Percentiles rank a stretch among this genome's conserved stretches.
These are phyloP conservation scores for Panzeria rudis DNA, from an alignment of 2,888 invertebrate genomes.

Conservation along the genomic window DNA sequence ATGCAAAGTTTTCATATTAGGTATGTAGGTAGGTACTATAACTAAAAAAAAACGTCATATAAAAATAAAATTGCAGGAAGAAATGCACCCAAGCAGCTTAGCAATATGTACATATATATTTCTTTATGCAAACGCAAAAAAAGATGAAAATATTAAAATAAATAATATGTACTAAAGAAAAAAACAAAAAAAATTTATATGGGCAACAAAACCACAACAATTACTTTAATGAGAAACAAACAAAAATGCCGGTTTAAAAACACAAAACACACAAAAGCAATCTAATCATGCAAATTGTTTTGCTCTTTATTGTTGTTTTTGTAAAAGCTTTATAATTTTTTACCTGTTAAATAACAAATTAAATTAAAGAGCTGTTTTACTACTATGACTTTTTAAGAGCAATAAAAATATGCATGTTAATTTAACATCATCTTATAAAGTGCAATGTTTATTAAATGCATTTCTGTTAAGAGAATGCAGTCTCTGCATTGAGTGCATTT, in stretches of 20 bases:
- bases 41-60: slow-evolving; percentile 14
- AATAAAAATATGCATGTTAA: slow-evolving; percentile 1
- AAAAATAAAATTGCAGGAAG: slow-evolving; percentile 49
- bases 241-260: slow-evolving; percentile 39
- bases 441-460: slow-evolving; percentile 36
- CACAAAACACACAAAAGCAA: neutral
- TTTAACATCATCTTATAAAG: neutral
- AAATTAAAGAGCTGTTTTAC: neutral
- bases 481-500: slow-evolving; percentile 9
- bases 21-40: too few relatives aligned
- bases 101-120: too few relatives aligned
- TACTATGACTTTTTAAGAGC: neutral
- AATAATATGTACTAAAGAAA: neutral
- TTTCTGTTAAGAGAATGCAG: slow-evolving; percentile 22
- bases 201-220: slow-evolving; percentile 30
- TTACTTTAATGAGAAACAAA: slow-evolving; percentile 29
- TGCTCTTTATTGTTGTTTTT: neutral
- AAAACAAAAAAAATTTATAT: neutral
- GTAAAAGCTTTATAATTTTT: neutral
- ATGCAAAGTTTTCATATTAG: neutral
- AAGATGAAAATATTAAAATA: neutral
- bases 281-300: neutral
- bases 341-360: neutral
- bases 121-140: slow-evolving; percentile 3
- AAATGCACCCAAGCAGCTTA: slow-evolving; percentile 64